phyloP scores from a whole-genome alignment of 2,888 invertebrate species.

The Timandra comae region DNA sequence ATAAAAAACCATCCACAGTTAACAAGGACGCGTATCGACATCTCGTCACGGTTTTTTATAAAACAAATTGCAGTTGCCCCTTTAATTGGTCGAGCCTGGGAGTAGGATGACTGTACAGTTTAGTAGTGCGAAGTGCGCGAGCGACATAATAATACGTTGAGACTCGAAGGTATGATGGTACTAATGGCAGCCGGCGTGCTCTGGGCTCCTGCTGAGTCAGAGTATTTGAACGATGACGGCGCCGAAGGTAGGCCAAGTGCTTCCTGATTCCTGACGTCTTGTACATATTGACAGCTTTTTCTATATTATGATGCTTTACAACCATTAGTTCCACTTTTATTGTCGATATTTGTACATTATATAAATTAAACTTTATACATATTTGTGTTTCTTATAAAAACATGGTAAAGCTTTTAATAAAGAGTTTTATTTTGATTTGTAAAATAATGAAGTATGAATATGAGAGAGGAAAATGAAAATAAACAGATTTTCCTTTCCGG shows the following conservation, averaged over 20 bases:
- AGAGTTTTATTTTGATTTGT: too few species aligned
- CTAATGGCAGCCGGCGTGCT: slow-evolving; percentile 45
- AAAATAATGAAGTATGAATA: slow-evolving; percentile 21
- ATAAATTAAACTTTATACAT: slow-evolving; percentile 1
- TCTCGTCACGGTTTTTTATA: slow-evolving; percentile 55
- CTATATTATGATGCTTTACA: slow-evolving; percentile 18
- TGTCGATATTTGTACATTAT: background rate
- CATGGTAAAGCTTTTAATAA: too few species aligned
- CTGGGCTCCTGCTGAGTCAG: slow-evolving; percentile 62
- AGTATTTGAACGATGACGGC: slow-evolving; percentile 56
- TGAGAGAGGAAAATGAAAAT: slow-evolving; percentile 30
- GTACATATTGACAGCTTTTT: slow-evolving; percentile 13
- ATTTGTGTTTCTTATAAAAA: too few species aligned
- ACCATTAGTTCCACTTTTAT: background rate
- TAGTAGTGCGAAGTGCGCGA: slow-evolving; percentile 65
- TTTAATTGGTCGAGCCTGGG: slow-evolving; percentile 65
- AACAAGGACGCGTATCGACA: slow-evolving; percentile 59
- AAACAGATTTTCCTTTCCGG: slow-evolving; percentile 37
- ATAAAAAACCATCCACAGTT: slow-evolving; percentile 34
- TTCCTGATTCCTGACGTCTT: slow-evolving; percentile 26
- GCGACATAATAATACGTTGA: slow-evolving; percentile 33
- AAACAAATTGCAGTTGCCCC: slow-evolving; percentile 56
- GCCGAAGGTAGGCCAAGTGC: slow-evolving; percentile 41
- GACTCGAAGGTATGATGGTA: slow-evolving; percentile 16
- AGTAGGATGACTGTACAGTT: slow-evolving; percentile 59